Conservation (phyloP, 2,113 vertebrate genomes). For the Dinomys branickii region DNA sequence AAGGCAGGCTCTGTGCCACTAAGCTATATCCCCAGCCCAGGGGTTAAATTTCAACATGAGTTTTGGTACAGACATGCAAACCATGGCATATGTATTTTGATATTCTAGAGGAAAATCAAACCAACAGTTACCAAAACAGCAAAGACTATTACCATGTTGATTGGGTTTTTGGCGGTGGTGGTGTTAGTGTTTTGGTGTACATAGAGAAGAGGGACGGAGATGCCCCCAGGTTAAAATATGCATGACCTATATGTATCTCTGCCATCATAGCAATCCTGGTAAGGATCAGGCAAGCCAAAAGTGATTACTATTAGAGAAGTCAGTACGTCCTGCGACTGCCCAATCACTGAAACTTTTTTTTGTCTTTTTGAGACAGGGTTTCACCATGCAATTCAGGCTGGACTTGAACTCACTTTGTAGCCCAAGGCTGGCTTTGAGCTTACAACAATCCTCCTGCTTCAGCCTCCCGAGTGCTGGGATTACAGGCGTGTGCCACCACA, state of each 20-base stretch:
- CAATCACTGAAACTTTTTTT: neutral
- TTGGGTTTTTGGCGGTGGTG: neutral
- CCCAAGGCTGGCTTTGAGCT: too few species aligned
- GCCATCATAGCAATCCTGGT: neutral
- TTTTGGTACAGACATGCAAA: neutral
- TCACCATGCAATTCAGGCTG: too few species aligned
- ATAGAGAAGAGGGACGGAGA: neutral
- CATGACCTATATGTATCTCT: neutral
- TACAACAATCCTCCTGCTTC: too few species aligned
- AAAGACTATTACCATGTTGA: neutral
- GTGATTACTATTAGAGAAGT: neutral
- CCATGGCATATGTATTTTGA: neutral
- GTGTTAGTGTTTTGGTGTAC: neutral
- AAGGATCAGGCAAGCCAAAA: constrained; percentile 2
- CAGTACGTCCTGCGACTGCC: neutral
- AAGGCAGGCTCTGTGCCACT: too few species aligned
- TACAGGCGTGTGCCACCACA: too few species aligned
- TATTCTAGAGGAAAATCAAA: neutral
- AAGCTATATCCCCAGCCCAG: neutral
- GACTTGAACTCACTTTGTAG: too few species aligned
- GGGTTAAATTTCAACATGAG: neutral
- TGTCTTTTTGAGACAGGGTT: too few species aligned
- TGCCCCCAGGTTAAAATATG: neutral
- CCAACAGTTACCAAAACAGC: constrained; percentile 18
- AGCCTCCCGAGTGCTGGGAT: too few species aligned